Evolutionary conservation across 2,888 invertebrate species (phyloP), one percentile per base, ranked within the genome.

Genomic region (Pristionchus exspectatus): DNA sequence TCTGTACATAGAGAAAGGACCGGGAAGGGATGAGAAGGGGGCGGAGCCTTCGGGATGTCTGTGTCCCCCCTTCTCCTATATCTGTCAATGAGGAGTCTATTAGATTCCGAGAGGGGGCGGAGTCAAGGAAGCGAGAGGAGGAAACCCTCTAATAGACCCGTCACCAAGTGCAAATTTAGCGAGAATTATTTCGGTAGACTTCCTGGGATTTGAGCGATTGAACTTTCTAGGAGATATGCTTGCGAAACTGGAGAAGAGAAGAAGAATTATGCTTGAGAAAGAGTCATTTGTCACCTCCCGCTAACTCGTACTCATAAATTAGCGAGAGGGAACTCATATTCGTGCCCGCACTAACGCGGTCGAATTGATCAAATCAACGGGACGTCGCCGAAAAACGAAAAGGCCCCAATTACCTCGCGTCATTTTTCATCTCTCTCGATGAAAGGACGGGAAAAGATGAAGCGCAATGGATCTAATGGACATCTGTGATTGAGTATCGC

Each of bases 21-120:
- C n/a, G 50, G 18, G 81, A 44, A 54, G 50, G 74, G 21, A 16
- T 16, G 56, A 21, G 63, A 14, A 50, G 50, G 81, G 77, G 50
- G 50, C 81, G 81, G 63, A 9, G 63, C 24, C 2, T 38, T 50
- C 24, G 1, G 81, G 50, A 44, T 81, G n/a, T 81, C 81, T 77
- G 38, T 21, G 38, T 44, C 30, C 10, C 16, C 50, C 77, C n/a
- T 33, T 44, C 21, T 44, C 7, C 81, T 81, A 81, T 81, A 44
- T 44, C 81, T 81, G 81, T 81, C 81, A 81, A 54, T 81, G 81
- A 81, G 50, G 81, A 81, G 50, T 81, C 81, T 81, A 81, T 54
- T 81, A 81, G 81, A 81, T 44, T 77, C 74, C 44, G 44, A 9
- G 50, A 50, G 81, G 2, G 81, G 81, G 81, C 81, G 81, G 81